Evolutionary conservation across 2,797 vertebrate genomes (phyloP).

Genomic region (Hippocampus kuda): DNA sequence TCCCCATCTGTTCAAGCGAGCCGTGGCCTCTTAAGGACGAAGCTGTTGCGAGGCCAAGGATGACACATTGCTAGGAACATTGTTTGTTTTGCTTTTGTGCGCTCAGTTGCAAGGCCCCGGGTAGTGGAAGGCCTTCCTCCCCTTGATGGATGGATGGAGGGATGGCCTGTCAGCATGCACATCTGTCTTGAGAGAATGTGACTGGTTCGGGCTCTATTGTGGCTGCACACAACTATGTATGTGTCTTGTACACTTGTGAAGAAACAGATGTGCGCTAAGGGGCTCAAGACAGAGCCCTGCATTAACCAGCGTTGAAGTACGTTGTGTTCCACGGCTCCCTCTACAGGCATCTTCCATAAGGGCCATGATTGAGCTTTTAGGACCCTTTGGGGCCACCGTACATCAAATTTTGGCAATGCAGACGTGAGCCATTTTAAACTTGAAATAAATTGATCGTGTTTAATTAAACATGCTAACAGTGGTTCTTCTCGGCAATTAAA

Average conservation of each 20-base stretch:
- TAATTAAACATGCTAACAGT: too few species aligned
- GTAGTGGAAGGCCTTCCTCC: conserved; percentile 23
- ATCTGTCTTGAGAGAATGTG: conserved; percentile 50
- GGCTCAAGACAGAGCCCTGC: conserved; percentile 19
- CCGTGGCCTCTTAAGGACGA: conserved; percentile 26
- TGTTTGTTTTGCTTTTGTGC: conserved; percentile 35
- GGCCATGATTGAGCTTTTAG: too few species aligned
- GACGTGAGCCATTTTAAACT: too few species aligned
- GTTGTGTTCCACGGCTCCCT: too few species aligned
- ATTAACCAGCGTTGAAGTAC: conserved; percentile 9
- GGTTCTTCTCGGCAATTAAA: too few species aligned
- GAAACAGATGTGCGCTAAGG: conserved; percentile 46
- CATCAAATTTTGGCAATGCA: too few species aligned
- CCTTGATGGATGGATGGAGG: conserved; percentile 40
- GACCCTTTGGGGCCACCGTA: too few species aligned
- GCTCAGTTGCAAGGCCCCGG: conserved; percentile 34
- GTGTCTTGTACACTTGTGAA: conserved; percentile 32
- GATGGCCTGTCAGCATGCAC: conserved; percentile 38
- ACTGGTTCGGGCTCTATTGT: conserved; percentile 30
- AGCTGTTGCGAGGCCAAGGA: conserved; percentile 31
- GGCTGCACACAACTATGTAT: conserved; percentile 26
- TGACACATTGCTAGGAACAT: conserved; percentile 46
- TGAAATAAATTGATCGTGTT: too few species aligned
- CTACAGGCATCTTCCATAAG: too few species aligned
- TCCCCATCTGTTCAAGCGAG: not conserved